These are phyloP conservation scores for Sycophila texana DNA, from an alignment of 2,888 invertebrate species.

Conservation along the genomic window DNA sequence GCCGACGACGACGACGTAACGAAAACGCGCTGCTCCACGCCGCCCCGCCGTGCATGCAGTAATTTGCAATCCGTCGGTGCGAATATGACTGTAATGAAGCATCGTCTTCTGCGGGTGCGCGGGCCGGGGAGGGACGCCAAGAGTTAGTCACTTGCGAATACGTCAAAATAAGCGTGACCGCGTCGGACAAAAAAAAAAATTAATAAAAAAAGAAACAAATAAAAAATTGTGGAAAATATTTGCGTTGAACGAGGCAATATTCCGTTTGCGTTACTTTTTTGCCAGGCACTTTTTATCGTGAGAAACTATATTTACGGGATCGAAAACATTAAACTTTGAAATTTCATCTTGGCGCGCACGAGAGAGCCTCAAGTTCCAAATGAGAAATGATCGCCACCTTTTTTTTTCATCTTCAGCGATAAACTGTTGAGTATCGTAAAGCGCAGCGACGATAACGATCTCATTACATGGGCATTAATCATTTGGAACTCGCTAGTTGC, in stretches of 20 bases:
- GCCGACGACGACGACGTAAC: conserved; percentile 62
- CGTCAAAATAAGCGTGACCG: neutral
- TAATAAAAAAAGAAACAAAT: neutral
- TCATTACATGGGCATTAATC: conserved; percentile 57
- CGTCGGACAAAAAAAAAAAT: neutral
- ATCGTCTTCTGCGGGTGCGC: conserved; percentile 58
- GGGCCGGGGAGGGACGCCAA: conserved; percentile 40
- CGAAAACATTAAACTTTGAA: conserved; percentile 8
- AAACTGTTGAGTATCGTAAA: conserved; percentile 55
- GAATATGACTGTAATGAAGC: conserved; percentile 58
- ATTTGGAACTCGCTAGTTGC: conserved; percentile 49
- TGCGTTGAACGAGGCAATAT: neutral
- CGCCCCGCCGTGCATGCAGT: conserved; percentile 62
- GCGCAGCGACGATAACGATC: conserved; percentile 56
- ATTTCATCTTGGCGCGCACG: conserved; percentile 17
- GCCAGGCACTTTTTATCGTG: neutral
- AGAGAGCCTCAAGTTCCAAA: conserved; percentile 31
- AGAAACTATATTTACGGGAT: neutral
- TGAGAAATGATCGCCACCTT: conserved; percentile 52
- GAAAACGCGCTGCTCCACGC: conserved; percentile 48
- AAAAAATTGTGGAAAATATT: neutral
- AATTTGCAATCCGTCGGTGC: conserved; percentile 71
- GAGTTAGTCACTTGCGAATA: neutral
- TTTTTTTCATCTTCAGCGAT: conserved; percentile 51
- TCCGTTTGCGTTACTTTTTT: neutral